Evolutionary conservation across 2,888 invertebrate species (phyloP).

Genomic region (Nymphalis urticae): DNA sequence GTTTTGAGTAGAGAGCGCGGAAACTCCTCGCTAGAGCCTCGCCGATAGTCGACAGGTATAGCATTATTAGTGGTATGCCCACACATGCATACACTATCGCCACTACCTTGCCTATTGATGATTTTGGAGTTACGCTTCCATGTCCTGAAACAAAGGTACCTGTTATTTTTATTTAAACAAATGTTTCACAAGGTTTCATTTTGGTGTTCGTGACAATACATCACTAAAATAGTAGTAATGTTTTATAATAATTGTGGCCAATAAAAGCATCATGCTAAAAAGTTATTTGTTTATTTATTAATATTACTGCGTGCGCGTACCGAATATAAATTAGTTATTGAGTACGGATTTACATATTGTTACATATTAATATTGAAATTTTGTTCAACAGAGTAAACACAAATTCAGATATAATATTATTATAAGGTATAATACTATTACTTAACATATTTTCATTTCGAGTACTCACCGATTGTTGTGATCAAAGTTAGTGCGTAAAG

Average conservation of each 20-base stretch:
- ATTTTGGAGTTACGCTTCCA: conserved; percentile 91
- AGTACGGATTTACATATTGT: too few relatives aligned
- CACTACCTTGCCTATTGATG: conserved; percentile 89
- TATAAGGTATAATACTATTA: background rate
- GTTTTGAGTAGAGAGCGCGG: conserved; percentile 85
- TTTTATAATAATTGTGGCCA: too few relatives aligned
- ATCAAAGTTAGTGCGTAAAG: conserved; percentile 96
- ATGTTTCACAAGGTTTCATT: background rate
- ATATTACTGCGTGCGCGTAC: too few relatives aligned
- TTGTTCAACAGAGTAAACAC: too few relatives aligned
- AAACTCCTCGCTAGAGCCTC: conserved; percentile 91
- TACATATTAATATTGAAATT: too few relatives aligned
- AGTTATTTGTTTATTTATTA: too few relatives aligned
- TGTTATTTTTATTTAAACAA: conserved; percentile 17
- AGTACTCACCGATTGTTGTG: conserved; percentile 95
- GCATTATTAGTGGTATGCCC: conserved; percentile 93
- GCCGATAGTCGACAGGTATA: conserved; percentile 93
- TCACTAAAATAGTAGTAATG: too few relatives aligned
- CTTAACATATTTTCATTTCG: background rate
- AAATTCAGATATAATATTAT: too few relatives aligned
- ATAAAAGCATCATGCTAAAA: too few relatives aligned
- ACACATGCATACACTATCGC: conserved; percentile 92
- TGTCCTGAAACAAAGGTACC: conserved; percentile 83
- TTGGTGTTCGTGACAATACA: background rate
- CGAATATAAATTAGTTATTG: too few relatives aligned